Evolutionary conservation across 2,888 invertebrate species (phyloP).

Genomic region (Athrips mouffetella): DNA sequence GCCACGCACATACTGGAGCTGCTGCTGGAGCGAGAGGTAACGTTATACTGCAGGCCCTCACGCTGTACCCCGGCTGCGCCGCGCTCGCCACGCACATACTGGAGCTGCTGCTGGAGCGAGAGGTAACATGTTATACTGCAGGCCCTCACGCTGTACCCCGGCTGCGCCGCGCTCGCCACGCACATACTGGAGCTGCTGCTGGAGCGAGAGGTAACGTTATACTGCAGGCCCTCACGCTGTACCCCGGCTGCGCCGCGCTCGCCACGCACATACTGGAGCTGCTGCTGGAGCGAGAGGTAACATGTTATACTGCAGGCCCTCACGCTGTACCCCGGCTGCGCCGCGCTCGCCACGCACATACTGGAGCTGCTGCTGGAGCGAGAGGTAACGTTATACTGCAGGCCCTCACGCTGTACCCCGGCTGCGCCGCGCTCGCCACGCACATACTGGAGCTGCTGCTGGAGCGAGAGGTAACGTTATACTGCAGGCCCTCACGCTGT

Average conservation of each 20-base stretch:
- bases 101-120: conserved; percentile 89
- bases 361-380: conserved; percentile 90
- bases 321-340: conserved; percentile 90
- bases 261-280: conserved; percentile 95
- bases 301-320: conserved; percentile 97
- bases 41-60: conserved; percentile 95
- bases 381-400: too few relatives aligned
- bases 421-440: conserved; percentile 91
- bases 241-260: conserved; percentile 91
- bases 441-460: conserved; percentile 94
- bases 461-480: too few relatives aligned
- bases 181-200: conserved; percentile 94
- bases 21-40: too few relatives aligned
- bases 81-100: conserved; percentile 95
- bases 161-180: conserved; percentile 91
- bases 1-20: conserved; percentile 94
- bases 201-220: too few relatives aligned
- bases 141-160: conserved; percentile 92
- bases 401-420: conserved; percentile 92
- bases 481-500: conserved; percentile 94
- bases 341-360: conserved; percentile 94
- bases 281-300: conserved; percentile 89
- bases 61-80: conserved; percentile 90
- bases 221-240: conserved; percentile 94
- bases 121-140: too few relatives aligned